phyloP scores from a whole-genome alignment of 2,797 vertebrate genomes.

The Lepilemur ruficaudatus region DNA sequence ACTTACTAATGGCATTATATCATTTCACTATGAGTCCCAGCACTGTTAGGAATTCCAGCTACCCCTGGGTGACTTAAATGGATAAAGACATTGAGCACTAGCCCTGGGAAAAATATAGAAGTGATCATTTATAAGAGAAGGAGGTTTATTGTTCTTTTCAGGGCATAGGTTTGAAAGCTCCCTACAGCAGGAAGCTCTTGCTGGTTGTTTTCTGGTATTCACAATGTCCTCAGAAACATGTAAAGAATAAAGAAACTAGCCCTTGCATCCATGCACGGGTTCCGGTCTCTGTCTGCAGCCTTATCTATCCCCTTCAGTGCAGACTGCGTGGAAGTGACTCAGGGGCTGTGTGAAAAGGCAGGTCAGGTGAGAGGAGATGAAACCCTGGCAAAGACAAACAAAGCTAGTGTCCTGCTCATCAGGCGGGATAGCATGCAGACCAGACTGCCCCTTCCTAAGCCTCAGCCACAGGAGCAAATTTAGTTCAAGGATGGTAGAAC shows the following conservation, averaged over 20 bases:
- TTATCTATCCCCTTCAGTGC: not conserved
- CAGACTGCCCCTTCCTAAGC: not conserved
- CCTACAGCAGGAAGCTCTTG: not conserved
- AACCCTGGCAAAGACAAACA: not conserved
- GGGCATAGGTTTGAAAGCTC: not conserved
- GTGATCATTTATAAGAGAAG: not conserved
- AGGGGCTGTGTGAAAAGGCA: not conserved
- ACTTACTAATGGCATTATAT: not conserved
- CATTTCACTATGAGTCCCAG: not conserved
- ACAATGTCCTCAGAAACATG: not conserved
- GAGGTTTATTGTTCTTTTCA: not conserved
- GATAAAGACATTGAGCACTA: not conserved
- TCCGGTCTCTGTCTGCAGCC: not conserved
- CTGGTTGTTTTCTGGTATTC: not conserved
- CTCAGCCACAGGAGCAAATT: not conserved
- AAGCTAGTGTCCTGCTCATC: not conserved
- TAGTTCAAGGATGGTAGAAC: not conserved
- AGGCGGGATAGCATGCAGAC: not conserved
- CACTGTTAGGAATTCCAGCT: not conserved
- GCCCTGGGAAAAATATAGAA: not conserved
- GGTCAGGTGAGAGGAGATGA: not conserved
- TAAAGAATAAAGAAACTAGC: not conserved
- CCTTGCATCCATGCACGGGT: not conserved
- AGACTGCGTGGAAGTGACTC: not conserved
- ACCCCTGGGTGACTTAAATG: not conserved